Evolutionary conservation across 1,140 invertebrate species (phyloP).

Genomic region (Brachionus plicatilis): DNA sequence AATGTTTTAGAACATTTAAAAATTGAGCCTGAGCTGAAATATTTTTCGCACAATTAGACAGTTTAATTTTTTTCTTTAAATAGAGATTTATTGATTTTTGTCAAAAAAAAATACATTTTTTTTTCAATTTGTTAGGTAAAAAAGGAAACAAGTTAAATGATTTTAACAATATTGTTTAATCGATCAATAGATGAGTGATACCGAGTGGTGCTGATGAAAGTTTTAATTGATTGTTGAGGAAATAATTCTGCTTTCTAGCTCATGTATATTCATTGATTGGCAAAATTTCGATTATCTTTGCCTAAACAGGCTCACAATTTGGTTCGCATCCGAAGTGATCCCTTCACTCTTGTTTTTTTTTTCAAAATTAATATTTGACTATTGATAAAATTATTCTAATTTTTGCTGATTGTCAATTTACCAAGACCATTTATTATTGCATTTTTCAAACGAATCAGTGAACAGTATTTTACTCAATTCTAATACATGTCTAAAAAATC

Average conservation of each 20-base stretch:
- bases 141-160: conserved; percentile 33
- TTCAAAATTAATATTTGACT: not conserved
- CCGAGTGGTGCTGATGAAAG: not conserved
- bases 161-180: conserved; percentile 14
- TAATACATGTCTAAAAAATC: not conserved
- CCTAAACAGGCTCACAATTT: not conserved
- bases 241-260: not conserved
- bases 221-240: not conserved
- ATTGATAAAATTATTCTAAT: not conserved
- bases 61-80: conserved; percentile 3
- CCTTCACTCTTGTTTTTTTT: not conserved
- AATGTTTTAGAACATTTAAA: not conserved
- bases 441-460: not conserved
- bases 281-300: not conserved
- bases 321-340: not conserved
- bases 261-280: not conserved
- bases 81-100: conserved; percentile 33
- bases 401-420: not conserved
- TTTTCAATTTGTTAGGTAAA: not conserved
- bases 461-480: not conserved
- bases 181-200: not conserved
- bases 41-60: conserved; percentile 14
- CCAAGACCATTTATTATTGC: not conserved
- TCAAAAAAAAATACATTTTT: not conserved
- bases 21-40: not conserved